These are phyloP conservation scores for Vulpes lagopus DNA, from an alignment of 2,113 vertebrate species.

Conservation along the genomic window DNA sequence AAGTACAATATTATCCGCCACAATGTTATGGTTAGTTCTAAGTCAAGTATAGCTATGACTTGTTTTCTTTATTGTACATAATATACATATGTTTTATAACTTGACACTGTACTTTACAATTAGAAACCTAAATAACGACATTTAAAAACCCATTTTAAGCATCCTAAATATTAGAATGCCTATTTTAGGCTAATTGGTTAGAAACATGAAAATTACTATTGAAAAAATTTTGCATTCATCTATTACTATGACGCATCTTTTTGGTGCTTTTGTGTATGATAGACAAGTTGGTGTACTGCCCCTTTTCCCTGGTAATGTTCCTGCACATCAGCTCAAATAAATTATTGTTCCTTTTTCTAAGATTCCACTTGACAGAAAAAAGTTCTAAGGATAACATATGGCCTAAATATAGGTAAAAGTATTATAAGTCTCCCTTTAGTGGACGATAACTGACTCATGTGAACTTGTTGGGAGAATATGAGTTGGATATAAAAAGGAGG, in stretches of 20 bases:
- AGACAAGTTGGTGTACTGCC: not conserved
- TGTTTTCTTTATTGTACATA: not conserved
- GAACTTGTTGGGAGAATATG: not conserved
- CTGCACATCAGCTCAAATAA: not conserved
- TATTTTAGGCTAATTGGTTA: not conserved
- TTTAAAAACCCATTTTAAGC: conserved; percentile 10
- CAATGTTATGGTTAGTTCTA: not conserved
- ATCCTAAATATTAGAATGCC: not conserved
- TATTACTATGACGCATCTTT: not conserved
- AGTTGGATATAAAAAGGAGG: not conserved
- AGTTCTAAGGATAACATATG: not conserved
- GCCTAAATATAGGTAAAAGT: not conserved
- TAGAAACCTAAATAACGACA: not conserved
- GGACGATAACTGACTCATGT: not conserved
- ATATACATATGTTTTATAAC: not conserved
- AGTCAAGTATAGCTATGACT: not conserved
- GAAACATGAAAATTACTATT: not conserved
- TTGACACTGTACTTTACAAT: not conserved
- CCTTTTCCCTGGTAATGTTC: not conserved
- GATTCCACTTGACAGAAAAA: not conserved
- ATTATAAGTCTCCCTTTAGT: not conserved
- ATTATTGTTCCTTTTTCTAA: not conserved
- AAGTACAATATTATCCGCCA: not conserved
- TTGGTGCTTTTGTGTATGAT: not conserved
- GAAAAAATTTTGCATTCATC: not conserved